These are phyloP conservation scores for Theretra japonica DNA, from an alignment of 2,888 invertebrate species.

Conservation along the genomic window DNA sequence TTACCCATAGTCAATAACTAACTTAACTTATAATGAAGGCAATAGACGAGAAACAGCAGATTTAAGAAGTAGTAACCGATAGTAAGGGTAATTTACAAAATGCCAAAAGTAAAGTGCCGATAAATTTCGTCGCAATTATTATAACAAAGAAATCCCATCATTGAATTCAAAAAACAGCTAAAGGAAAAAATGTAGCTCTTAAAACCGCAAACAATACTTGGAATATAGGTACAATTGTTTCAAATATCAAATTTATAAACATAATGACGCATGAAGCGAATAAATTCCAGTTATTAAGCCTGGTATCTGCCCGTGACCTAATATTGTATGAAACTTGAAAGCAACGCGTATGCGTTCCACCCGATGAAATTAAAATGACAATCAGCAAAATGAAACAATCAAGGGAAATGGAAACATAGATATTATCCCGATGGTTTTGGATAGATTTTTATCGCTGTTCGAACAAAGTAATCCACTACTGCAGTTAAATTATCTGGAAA, in stretches of 20 bases:
- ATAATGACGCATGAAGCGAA: slow-evolving; percentile 48
- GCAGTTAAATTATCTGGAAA: not conserved
- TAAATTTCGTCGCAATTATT: not conserved
- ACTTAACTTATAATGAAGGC: too few species aligned
- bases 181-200: not conserved
- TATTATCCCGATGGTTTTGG: not conserved
- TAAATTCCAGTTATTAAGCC: slow-evolving; percentile 49
- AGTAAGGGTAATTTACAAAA: too few species aligned
- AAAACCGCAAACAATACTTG: slow-evolving; percentile 37
- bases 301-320: slow-evolving; percentile 49
- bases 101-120: too few species aligned
- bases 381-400: slow-evolving; percentile 30
- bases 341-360: slow-evolving; percentile 33
- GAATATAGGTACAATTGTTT: slow-evolving; percentile 40
- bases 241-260: slow-evolving; percentile 45
- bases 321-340: slow-evolving; percentile 33
- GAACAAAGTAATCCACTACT: not conserved
- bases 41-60: too few species aligned
- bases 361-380: slow-evolving; percentile 35
- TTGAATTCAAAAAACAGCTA: not conserved
- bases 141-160: not conserved
- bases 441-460: slow-evolving; percentile 15
- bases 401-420: slow-evolving; percentile 14
- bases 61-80: too few species aligned
- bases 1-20: too few species aligned